Conservation (phyloP, 2,113 vertebrate species). For the Percopsis transmontana region DNA sequence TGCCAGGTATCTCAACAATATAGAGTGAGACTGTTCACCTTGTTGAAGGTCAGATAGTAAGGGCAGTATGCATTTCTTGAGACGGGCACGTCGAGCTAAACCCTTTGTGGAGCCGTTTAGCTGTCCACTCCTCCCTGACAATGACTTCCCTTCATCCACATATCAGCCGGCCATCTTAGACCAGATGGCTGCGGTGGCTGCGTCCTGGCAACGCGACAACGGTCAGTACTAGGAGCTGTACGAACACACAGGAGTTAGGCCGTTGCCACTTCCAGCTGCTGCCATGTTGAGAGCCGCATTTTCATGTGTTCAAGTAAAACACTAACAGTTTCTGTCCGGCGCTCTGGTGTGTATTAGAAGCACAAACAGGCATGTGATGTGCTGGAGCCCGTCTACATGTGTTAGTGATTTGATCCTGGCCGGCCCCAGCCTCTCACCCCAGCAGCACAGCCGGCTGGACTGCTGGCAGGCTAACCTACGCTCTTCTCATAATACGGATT, state of each 20-base stretch:
- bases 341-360: slow-evolving; percentile 43
- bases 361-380: slow-evolving; percentile 70
- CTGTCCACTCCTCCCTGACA: slow-evolving; percentile 67
- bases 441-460: slow-evolving; percentile 47
- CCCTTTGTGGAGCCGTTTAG: slow-evolving; percentile 57
- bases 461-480: slow-evolving; percentile 55
- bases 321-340: slow-evolving; percentile 24
- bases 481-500: slow-evolving; percentile 67
- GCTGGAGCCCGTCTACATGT: slow-evolving; percentile 67
- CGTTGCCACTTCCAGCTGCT: slow-evolving; percentile 56
- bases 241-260: slow-evolving; percentile 18
- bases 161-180: slow-evolving; percentile 75
- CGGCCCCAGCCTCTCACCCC: background rate
- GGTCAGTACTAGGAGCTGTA: slow-evolving; percentile 51
- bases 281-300: slow-evolving; percentile 24
- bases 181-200: slow-evolving; percentile 76
- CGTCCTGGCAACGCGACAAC: slow-evolving; percentile 74
- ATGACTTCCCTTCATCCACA: slow-evolving; percentile 77
- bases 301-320: slow-evolving; percentile 8
- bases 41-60: no score
- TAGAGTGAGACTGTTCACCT: no score
- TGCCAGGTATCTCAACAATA: no score
- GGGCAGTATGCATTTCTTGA: slow-evolving; percentile 29
- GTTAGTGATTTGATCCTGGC: slow-evolving; percentile 71
- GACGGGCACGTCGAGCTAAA: slow-evolving; percentile 24